phyloP scores from a whole-genome alignment of 2,113 vertebrate genomes.

The Amazona guildingii region DNA sequence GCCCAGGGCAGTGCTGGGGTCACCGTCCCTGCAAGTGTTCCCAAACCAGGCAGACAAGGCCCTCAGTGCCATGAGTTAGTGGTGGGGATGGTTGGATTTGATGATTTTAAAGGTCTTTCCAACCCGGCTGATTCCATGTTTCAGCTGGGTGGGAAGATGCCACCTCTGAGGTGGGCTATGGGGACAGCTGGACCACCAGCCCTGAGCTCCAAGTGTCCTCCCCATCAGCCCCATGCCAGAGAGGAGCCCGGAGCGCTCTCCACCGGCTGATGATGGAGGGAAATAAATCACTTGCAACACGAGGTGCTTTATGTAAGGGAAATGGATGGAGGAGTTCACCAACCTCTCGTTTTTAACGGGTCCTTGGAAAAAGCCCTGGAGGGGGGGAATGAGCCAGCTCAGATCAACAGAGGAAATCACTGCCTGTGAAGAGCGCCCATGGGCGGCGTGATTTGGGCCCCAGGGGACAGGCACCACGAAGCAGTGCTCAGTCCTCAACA shows the following conservation, averaged over 20 bases:
- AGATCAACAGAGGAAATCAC: constrained; percentile 18
- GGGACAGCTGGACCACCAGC: not conserved
- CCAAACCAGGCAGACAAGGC: not conserved
- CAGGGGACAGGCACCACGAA: not conserved
- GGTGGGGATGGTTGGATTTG: not conserved
- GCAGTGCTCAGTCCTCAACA: not conserved
- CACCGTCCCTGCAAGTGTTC: not conserved
- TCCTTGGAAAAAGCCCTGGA: not conserved
- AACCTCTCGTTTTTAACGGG: not conserved
- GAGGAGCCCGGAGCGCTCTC: not conserved
- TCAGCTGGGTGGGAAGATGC: not conserved
- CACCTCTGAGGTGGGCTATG: fast-evolving
- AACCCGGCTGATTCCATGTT: not conserved
- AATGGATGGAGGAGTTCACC: not conserved
- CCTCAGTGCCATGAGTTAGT: not conserved
- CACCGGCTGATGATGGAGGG: fast-evolving
- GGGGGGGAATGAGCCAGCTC: constrained; percentile 2
- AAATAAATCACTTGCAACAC: not conserved
- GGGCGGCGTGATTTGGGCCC: not conserved
- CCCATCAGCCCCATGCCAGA: fast-evolving
- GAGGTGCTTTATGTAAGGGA: not conserved
- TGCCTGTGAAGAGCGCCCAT: constrained; percentile 20
- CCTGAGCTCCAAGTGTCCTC: fast-evolving
- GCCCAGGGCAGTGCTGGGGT: not conserved
- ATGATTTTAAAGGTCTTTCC: not conserved